Conservation (phyloP, 2,888 invertebrate species). For the Aproaerema taeniolella region DNA sequence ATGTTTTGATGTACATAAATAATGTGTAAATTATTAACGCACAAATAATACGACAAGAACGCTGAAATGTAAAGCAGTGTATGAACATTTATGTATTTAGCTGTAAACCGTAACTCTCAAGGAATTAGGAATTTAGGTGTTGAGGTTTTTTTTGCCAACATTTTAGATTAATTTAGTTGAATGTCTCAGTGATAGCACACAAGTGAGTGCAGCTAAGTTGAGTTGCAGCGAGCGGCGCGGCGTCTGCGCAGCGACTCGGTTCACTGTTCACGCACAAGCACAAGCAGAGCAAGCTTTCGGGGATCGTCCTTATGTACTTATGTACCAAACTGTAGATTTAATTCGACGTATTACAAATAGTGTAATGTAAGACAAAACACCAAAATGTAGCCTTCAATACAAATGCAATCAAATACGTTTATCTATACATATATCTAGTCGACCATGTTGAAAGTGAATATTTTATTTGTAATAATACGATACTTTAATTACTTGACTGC, state of each 20-base stretch:
- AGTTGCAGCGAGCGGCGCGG: constrained; percentile 1
- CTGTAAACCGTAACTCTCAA: constrained; percentile 61
- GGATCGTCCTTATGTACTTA: constrained; percentile 38
- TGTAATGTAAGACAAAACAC: constrained; percentile 53
- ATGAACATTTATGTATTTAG: constrained; percentile 66
- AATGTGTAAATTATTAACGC: constrained; percentile 77
- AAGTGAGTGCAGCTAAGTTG: constrained; percentile 1
- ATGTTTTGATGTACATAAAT: constrained; percentile 76
- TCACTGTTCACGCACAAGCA: constrained; percentile 59
- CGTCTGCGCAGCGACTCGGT: constrained; percentile 37
- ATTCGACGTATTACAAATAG: constrained; percentile 25
- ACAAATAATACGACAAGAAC: constrained; percentile 66
- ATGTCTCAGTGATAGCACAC: constrained; percentile 9
- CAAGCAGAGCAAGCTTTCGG: constrained; percentile 50
- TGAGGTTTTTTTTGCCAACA: constrained; percentile 35
- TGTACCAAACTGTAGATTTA: constrained; percentile 7
- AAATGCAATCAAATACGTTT: constrained; percentile 14
- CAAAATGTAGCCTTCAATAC: constrained; percentile 68
- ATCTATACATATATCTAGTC: constrained; percentile 17
- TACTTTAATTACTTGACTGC: constrained; percentile 17
- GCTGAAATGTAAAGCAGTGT: constrained; percentile 59
- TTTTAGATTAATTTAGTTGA: neutral
- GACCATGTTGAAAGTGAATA: constrained; percentile 25
- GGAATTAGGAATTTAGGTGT: too few relatives aligned
- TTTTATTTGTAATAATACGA: constrained; percentile 21